phyloP scores from a whole-genome alignment of 30 jellyfish, hydroid and myxozoan genomes.

The Mastigias papua region DNA sequence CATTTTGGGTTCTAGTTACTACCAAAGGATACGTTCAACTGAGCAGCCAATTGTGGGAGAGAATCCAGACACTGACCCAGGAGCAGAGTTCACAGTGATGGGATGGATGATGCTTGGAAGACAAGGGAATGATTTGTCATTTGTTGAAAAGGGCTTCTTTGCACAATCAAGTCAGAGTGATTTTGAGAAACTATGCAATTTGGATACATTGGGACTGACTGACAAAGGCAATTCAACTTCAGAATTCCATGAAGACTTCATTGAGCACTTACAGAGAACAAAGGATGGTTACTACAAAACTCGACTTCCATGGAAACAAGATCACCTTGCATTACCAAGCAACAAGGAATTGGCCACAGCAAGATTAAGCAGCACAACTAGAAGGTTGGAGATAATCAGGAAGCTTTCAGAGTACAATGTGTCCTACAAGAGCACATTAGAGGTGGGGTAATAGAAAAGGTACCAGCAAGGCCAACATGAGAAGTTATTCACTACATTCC shows the following conservation, averaged over 20 bases:
- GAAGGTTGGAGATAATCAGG: slow-evolving; percentile 10
- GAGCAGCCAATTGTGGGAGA: too few relatives aligned
- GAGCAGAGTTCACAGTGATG: too few relatives aligned
- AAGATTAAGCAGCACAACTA: slow-evolving; percentile 1
- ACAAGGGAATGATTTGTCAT: slow-evolving; percentile 1
- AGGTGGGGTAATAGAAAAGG: too few relatives aligned
- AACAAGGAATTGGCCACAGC: slow-evolving; percentile 33
- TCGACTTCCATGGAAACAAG: slow-evolving; percentile 27
- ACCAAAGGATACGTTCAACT: slow-evolving; percentile 35
- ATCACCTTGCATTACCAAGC: slow-evolving; percentile 21
- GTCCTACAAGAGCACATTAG: too few relatives aligned
- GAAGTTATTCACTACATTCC: too few relatives aligned
- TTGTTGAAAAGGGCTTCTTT: too few relatives aligned
- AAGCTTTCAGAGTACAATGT: too few relatives aligned
- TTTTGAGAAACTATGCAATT: slow-evolving; percentile 48
- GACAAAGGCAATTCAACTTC: not conserved
- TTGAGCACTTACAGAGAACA: not conserved
- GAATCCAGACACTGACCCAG: too few relatives aligned
- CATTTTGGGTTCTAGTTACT: slow-evolving; percentile 12
- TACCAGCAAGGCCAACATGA: too few relatives aligned
- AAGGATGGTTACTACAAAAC: slow-evolving; percentile 33
- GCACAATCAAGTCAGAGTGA: slow-evolving; percentile 53
- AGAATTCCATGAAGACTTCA: slow-evolving; percentile 8
- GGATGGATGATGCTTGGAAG: too few relatives aligned
- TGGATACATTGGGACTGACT: not conserved